Percentiles rank a stretch among this genome's conserved stretches.
Evolutionary conservation across 1,140 invertebrate species (phyloP).

Genomic region (silkworm (Bombyx mori)): DNA sequence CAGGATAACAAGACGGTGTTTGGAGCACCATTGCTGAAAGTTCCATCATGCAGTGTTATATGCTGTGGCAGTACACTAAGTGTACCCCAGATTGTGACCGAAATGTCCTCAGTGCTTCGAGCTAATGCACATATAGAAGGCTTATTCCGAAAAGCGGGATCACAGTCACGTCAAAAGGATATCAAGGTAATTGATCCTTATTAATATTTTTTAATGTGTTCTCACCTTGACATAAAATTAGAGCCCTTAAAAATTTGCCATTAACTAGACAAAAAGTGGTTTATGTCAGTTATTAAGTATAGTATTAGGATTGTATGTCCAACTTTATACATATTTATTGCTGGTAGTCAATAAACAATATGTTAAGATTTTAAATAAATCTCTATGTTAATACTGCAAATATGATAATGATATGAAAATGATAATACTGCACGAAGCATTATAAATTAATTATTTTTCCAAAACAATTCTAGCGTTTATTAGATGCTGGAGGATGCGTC

Average conservation of each 20-base stretch:
- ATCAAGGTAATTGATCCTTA: conserved; percentile 74
- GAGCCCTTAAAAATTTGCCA: not conserved
- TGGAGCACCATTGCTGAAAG: conserved; percentile 72
- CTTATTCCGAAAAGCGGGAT: conserved; percentile 88
- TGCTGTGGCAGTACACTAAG: conserved; percentile 76
- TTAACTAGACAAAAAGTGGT: not conserved
- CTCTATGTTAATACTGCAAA: not conserved
- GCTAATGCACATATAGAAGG: conserved; percentile 81
- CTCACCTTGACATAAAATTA: too few relatives aligned
- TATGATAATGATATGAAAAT: not conserved
- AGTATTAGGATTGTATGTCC: not conserved
- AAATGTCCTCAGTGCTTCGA: conserved; percentile 78
- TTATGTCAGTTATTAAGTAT: not conserved
- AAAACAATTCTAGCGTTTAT: conserved; percentile 60
- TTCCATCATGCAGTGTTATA: conserved; percentile 70
- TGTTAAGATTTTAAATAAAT: too few relatives aligned
- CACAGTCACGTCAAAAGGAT: conserved; percentile 83
- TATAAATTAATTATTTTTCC: not conserved
- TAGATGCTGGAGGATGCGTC: conserved; percentile 78
- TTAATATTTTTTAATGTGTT: too few relatives aligned
- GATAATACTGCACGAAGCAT: not conserved
- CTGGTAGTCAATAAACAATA: too few relatives aligned
- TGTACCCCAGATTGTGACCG: conserved; percentile 82
- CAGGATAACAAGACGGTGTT: conserved; percentile 73
- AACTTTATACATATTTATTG: not conserved